Base-by-base conservation (phyloP, 2,797 vertebrate species). In the Acrocephalus scirpaceus region DNA sequence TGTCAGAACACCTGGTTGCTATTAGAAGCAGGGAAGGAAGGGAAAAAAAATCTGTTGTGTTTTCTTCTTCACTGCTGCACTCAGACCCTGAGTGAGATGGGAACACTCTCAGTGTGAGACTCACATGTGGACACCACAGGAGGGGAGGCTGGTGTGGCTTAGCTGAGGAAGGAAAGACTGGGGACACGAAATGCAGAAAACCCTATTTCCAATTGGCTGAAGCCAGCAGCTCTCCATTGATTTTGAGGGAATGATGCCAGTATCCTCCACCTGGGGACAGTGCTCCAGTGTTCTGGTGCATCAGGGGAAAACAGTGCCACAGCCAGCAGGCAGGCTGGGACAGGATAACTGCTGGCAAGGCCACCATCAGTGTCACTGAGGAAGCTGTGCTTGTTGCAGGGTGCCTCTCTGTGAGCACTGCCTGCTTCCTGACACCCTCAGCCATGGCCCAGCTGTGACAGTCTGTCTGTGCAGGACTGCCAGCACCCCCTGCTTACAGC, bases 1-100 rank as follows among this genome's bases (percentile, higher is more conserved):
- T 85, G 96, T 95, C 13, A 1, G 92, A 97, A 93, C 96, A 98
- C 98, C 97, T 98, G 97, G 97, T 95, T 84, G 95, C 86, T 94
- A 97, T 98, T 97, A 98, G 94, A 86, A 93, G 90, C 51, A 50
- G 48, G 42, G 38, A 86, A 80, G 23, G 45, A 90, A 83, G 29
- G 45, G 38, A 79, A 11, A 40, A 64, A 54, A 73, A 88, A 76
- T 78, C 74, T 75, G 51, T 85, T 85, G 77, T 93, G 69, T 95
- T 98, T 78, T 44, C 89, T 96, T 86, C 89, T 92, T 75, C 29
- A 71, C 61, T 7, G 38, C 93, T 85, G 70, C 1, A 18, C 83
- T 75, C 74, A 73, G 69, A 82, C 53, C 70, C 58, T 20, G 34
- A 36, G 60, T 10, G 62, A 84, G 86, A 56, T 2, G 3, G 90